Conservation (phyloP, 2,888 invertebrate species). For the Xylota segnis region DNA sequence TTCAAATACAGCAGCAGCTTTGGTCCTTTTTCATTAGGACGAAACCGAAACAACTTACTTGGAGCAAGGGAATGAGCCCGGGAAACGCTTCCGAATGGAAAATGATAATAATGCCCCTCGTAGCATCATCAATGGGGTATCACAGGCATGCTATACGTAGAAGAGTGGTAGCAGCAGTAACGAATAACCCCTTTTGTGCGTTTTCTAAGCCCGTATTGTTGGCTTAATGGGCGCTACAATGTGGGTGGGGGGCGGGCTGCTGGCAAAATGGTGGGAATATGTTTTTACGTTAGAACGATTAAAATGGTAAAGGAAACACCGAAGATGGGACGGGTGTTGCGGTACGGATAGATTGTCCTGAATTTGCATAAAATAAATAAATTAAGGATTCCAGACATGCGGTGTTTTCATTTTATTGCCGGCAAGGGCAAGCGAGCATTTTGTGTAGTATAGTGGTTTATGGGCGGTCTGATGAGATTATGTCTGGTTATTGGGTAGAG, state of each 20-base stretch:
- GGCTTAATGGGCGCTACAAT: conserved; percentile 59
- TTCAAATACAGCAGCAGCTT: conserved; percentile 44
- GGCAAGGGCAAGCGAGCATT: conserved; percentile 71
- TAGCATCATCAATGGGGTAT: conserved; percentile 36
- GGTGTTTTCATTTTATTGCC: conserved; percentile 77
- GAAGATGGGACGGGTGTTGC: conserved; percentile 58
- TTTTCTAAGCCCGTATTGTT: conserved; percentile 65
- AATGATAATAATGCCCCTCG: conserved; percentile 70
- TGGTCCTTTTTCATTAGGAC: conserved; percentile 63
- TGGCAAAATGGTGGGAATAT: conserved; percentile 71
- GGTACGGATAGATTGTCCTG: conserved; percentile 76
- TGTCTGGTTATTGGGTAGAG: conserved; percentile 51
- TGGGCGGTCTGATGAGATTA: conserved; percentile 77
- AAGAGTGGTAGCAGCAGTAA: conserved; percentile 32
- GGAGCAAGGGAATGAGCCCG: neutral
- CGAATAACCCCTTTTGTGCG: conserved; percentile 73
- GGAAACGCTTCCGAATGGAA: conserved; percentile 63
- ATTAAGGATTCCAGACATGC: conserved; percentile 77
- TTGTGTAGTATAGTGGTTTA: conserved; percentile 69
- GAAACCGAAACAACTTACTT: conserved; percentile 64
- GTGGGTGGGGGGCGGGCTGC: neutral
- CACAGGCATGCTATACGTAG: neutral
- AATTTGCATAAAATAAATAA: conserved; percentile 77
- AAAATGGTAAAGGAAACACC: conserved; percentile 59
- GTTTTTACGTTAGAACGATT: conserved; percentile 73